Base-by-base conservation (phyloP, 2,888 invertebrate species). In the Hybos culiciformis region DNA sequence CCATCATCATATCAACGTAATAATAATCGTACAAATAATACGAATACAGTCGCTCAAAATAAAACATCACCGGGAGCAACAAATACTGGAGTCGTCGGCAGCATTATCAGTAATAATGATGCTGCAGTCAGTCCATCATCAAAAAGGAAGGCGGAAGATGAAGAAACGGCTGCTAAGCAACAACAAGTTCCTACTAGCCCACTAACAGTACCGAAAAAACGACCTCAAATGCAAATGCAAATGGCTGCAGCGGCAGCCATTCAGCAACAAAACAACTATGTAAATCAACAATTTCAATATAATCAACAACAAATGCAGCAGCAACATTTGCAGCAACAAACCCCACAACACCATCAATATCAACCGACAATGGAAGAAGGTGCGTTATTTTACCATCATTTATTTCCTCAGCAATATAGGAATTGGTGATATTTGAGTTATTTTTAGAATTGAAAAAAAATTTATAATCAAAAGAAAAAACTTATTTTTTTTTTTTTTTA, bases 71-170 rank as follows among this genome's bases (percentile, higher is more conserved):
- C 52, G 48, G 52, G 68, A 46, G 69, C 70, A 51, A 63, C 63
- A 42, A 70, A 70, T 26, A 70, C 70, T 50, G 74, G 75, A 42
- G 67, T 77, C 55, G 26, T 41, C 43, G 62, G 65, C 66, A 69
- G 51, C 67, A 71, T 14, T 21, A n/a, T n/a, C 18, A n/a, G 12
- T 20, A 37, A 20, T 12, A 59, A 67, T 73, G 54, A n/a, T 21
- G 34, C 19, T 18, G 18, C 34, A 4, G 12, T 4, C 18, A 14
- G 34, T 17, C 50, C 59, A 12, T 51, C 58, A 5, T 51, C 53
- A 42, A 56, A 39, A 47, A 3, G 47, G 31, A 39, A 44, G 41
- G 24, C 21, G 24, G 2, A 50, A 48, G 15, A 8, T 37, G 32
- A 41, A 26, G 15, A 24, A 23, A 11, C 24, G 9, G 40, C 49